Evolutionary conservation across 2,888 invertebrate genomes (phyloP), one percentile per base, ranked within the genome.

Genomic region (Zelleria hepariella): DNA sequence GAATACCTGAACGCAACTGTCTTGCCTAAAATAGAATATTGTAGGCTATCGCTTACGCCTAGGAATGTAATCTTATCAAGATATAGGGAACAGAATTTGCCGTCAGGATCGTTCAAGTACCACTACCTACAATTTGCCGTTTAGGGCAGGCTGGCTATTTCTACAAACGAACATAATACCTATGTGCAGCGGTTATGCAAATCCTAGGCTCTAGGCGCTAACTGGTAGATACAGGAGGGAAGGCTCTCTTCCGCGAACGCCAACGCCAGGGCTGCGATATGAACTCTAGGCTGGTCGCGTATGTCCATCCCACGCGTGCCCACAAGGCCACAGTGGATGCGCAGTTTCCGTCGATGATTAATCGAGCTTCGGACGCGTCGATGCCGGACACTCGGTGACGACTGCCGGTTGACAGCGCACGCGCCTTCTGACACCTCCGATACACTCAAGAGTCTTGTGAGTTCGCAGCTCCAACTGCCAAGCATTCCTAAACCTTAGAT

Each of bases 341-440:
- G 88, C 82, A 88, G 82, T 86, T 82, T 82, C 75, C 74, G 68
- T 69, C 66, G 77, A 85, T 86, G 87, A 88, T 86, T 86, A 86
- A 86, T 85, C 80, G 71, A 73, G 65, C 74, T 75, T 71, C 71
- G 73, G 65, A 57, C 6, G 6, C 53, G 73, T 80, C 76, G 79
- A 78, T 79, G 77, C 80, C 77, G 86, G 86, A 86, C 87, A 83
- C 73, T 75, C 77, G 76, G 73, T 69, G 73, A 68, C 67, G 73
- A 68, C 68, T 69, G 68, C 69, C 77, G 75, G 74, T 73, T 73
- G 78, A 70, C 69, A 71, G 54, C 67, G 62, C 68, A 67, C 73
- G 68, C 64, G 65, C 63, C 59, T 54, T 10, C 57, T 20, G 49
- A 56, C 55, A 61, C 24, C 58, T 64, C 59, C 25, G 18, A 8